Evolutionary conservation across 2,888 invertebrate genomes (phyloP), one percentile per base, ranked within the genome.

Genomic region (Sicus ferrugineus): DNA sequence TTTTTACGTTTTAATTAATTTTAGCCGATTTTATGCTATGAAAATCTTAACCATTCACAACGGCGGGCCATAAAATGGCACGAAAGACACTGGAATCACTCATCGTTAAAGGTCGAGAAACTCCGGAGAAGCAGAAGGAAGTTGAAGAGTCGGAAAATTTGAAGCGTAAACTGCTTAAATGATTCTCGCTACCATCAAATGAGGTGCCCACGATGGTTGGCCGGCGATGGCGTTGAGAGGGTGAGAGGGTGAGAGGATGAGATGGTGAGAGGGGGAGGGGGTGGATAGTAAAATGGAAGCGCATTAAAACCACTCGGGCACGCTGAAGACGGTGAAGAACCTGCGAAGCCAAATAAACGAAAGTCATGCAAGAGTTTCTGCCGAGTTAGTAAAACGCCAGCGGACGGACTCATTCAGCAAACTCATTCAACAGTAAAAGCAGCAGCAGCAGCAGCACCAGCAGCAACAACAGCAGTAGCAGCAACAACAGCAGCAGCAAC

Each of bases 331-430:
- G 19, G 14, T 52, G 56, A 50, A 63, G 50, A 63, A 48, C 30
- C 31, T 48, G 48, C 50, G 16, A 6, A 16, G 62, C 38, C 23
- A 26, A 19, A 46, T 14, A 11, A 63, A 26, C 48, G 48, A 63
- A 63, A 63, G 48, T 63, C 63, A 63, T 63, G 31, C 50, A 63
- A 63, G 50, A 50, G 50, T 46, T 62, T 42, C 50, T 63, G 63
- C 63, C 62, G 23, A 23, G 62, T 46, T 21, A 42, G 38, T 63
- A 38, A 59, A 34, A 38, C 59, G 26, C 34, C 59, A 23, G 38
- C 19, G 16, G 23, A 59, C 38, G 34, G n/a, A n/a, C n/a, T n/a
- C 46, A 23, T 59, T 34, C 14, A 59, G 19, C 30, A 58, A n/a
- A 58, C 58, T 31, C 19, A 58, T 31, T 48, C 48, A 48, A n/a